Conservation (phyloP, 2,797 vertebrate species). For the Capromys pilorides region DNA sequence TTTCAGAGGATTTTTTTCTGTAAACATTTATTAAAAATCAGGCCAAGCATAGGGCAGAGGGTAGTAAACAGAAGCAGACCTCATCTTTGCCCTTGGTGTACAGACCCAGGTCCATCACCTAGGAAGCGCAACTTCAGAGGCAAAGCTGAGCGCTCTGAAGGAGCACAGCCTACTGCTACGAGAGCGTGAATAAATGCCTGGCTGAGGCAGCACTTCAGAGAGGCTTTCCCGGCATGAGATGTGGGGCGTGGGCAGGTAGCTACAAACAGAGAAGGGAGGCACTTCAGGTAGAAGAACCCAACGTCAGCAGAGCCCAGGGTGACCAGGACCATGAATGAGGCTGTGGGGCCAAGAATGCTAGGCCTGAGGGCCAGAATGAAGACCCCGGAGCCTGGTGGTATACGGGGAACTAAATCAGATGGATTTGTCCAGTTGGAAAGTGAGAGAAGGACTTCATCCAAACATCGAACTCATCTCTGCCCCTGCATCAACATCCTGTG, state of each 20-base stretch:
- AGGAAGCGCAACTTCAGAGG: background rate
- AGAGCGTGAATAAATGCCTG: background rate
- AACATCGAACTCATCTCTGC: background rate
- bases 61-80: background rate
- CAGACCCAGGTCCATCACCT: background rate
- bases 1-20: conserved; percentile 45
- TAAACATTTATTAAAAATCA: background rate
- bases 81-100: background rate
- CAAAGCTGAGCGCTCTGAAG: background rate
- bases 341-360: background rate
- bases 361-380: background rate
- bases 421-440: background rate
- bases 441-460: background rate
- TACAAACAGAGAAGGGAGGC: background rate
- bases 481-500: background rate
- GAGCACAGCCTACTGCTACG: background rate
- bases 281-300: background rate
- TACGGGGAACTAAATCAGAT: background rate
- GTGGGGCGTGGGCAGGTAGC: background rate
- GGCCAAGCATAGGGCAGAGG: background rate
- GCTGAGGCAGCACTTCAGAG: background rate
- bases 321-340: background rate
- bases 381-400: background rate
- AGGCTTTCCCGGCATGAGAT: background rate
- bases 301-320: background rate